A percentile compares a stretch with the other conserved stretches of the same genome.
These are phyloP conservation scores for Lota lota DNA, from an alignment of 2,113 vertebrate genomes.

Conservation along the genomic window DNA sequence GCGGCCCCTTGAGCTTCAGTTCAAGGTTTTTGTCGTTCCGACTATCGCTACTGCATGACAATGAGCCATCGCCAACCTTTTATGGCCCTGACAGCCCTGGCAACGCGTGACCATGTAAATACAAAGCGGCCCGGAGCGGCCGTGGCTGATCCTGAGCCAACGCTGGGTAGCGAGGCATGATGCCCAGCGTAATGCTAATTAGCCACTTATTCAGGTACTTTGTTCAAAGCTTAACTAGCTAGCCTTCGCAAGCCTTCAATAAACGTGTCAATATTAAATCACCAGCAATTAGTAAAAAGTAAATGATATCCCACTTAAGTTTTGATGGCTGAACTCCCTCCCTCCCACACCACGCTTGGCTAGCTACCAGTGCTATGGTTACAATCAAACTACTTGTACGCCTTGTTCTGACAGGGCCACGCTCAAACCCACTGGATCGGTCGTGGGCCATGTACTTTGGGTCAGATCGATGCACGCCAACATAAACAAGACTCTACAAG, in stretches of 20 bases:
- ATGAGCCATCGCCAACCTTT: constrained; percentile 51
- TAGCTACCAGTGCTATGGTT: constrained; percentile 11
- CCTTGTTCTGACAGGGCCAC: constrained; percentile 37
- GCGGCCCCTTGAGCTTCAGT: too few species aligned
- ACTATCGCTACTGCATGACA: constrained; percentile 57
- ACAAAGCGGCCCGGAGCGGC: constrained; percentile 39
- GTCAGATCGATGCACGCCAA: constrained; percentile 50
- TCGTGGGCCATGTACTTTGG: constrained; percentile 33
- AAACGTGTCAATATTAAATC: constrained; percentile 35
- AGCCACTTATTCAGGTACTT: constrained; percentile 41
- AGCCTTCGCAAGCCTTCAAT: constrained; percentile 32
- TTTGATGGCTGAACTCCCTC: constrained; percentile 18
- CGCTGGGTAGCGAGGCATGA: constrained; percentile 39
- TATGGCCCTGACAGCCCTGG: constrained; percentile 56
- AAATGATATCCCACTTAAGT: constrained; percentile 15
- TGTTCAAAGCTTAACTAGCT: constrained; percentile 49
- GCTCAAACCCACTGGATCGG: constrained; percentile 11
- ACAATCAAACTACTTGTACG: constrained; percentile 30
- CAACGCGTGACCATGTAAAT: constrained; percentile 57
- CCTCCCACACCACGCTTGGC: constrained; percentile 4
- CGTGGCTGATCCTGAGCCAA: constrained; percentile 30
- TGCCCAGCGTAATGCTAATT: constrained; percentile 49
- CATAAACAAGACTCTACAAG: constrained; percentile 47
- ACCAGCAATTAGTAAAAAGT: constrained; percentile 23
- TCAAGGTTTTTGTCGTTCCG: constrained; percentile 53